These are phyloP conservation scores for Temnothorax unifasciatus DNA, from an alignment of 2,888 invertebrate genomes.

Conservation along the genomic window DNA sequence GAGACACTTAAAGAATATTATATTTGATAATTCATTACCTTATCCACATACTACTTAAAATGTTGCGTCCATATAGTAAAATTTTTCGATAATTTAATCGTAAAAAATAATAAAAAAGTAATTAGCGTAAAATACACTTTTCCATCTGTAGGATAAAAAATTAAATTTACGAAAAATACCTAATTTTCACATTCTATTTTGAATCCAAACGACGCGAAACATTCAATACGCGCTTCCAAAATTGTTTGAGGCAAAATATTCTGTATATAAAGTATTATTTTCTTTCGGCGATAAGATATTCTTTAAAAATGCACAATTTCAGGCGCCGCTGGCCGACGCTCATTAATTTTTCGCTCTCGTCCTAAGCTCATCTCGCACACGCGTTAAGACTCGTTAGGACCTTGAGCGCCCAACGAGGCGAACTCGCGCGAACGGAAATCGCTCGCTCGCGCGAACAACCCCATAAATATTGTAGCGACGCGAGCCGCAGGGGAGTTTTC, in stretches of 20 bases:
- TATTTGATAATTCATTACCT: not conserved
- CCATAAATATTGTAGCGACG: slow-evolving; percentile 82
- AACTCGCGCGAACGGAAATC: slow-evolving; percentile 83
- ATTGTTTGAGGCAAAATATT: not conserved
- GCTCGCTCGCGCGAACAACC: slow-evolving; percentile 82
- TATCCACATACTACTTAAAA: not conserved
- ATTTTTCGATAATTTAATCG: not conserved
- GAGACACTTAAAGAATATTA: not conserved
- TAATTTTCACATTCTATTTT: not conserved
- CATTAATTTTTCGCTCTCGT: slow-evolving; percentile 77
- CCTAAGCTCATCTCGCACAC: slow-evolving; percentile 71
- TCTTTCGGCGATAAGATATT: slow-evolving; percentile 35
- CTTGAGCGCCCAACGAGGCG: slow-evolving; percentile 81
- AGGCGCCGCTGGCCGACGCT: slow-evolving; percentile 63
- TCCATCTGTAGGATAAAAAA: not conserved
- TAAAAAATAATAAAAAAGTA: not conserved
- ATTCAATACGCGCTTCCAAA: not conserved
- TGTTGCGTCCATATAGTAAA: not conserved
- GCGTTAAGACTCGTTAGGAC: slow-evolving; percentile 78
- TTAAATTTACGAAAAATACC: not conserved
- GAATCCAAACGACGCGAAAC: not conserved
- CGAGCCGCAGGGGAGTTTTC: slow-evolving; percentile 77
- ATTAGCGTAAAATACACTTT: not conserved
- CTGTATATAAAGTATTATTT: not conserved
- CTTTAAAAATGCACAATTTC: slow-evolving; percentile 57